Evolutionary conservation across 2,888 invertebrate species (phyloP).

Genomic region (Himalopsyche tibetana): DNA sequence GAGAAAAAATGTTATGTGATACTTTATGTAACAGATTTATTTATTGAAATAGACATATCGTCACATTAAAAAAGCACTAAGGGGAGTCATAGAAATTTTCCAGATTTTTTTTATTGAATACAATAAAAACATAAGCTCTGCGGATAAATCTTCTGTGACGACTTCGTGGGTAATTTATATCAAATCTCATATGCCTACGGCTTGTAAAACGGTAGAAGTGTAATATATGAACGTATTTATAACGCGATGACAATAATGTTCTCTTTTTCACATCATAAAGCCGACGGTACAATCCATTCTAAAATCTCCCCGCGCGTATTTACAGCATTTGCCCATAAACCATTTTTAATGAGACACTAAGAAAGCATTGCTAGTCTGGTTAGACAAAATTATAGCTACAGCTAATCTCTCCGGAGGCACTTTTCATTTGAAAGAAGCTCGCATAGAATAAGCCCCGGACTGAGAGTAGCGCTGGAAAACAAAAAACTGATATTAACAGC

Average conservation of each 20-base stretch:
- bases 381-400: conserved; percentile 62
- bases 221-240: conserved; percentile 34
- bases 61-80: too few relatives aligned
- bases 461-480: conserved; percentile 40
- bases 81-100: too few relatives aligned
- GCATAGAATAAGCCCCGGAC: conserved; percentile 12
- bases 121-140: not conserved
- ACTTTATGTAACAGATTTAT: too few relatives aligned
- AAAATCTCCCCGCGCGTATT: conserved; percentile 8
- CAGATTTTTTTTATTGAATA: too few relatives aligned
- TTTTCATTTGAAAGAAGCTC: conserved; percentile 18
- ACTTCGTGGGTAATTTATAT: conserved; percentile 27
- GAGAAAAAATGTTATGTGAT: too few relatives aligned
- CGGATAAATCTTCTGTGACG: not conserved
- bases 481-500: conserved; percentile 48
- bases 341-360: conserved; percentile 65
- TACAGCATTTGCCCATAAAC: conserved; percentile 57
- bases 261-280: conserved; percentile 11
- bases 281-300: not conserved
- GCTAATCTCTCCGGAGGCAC: conserved; percentile 54
- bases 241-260: conserved; percentile 34
- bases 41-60: too few relatives aligned
- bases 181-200: conserved; percentile 26
- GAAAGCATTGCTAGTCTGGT: conserved; percentile 53
- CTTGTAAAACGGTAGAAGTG: conserved; percentile 11